phyloP scores from a whole-genome alignment of 92 coral and sea anemone genomes.

The Parazoanthus swiftii region DNA sequence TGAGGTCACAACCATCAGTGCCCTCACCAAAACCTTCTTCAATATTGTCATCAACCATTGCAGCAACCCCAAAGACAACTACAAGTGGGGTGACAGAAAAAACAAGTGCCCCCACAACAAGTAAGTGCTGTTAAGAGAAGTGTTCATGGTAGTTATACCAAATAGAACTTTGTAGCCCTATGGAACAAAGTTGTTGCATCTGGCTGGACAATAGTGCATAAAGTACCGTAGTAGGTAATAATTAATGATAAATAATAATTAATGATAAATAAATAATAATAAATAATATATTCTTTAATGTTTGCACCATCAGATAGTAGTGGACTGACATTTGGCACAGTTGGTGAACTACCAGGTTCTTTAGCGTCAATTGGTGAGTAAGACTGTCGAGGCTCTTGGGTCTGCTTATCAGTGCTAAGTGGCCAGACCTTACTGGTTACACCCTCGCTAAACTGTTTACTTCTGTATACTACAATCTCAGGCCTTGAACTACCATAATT shows the following conservation, averaged over 20 bases:
- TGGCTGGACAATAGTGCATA: no score
- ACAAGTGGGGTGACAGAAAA: constrained; percentile 14
- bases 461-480: no score
- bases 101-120: constrained; percentile 2
- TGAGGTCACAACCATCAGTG: constrained; percentile 38
- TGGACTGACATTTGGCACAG: constrained; percentile 81
- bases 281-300: not conserved
- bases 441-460: no score
- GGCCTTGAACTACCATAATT: no score
- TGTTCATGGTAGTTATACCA: not conserved
- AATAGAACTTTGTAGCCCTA: not conserved
- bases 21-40: constrained; percentile 43
- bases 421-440: not conserved
- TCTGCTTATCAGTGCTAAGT: not conserved
- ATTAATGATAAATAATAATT: no score
- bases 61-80: constrained; percentile 36
- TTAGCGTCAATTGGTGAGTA: constrained; percentile 88
- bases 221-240: not conserved
- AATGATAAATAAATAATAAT: no score
- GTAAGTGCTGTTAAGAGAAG: not conserved
- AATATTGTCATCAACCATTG: constrained; percentile 32
- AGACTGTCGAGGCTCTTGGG: no score
- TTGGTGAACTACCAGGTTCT: constrained; percentile 96
- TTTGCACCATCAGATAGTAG: constrained; percentile 58
- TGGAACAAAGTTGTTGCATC: not conserved